These are phyloP conservation scores for Cephus pulcher DNA, from an alignment of 2,888 invertebrate genomes.

Conservation along the genomic window DNA sequence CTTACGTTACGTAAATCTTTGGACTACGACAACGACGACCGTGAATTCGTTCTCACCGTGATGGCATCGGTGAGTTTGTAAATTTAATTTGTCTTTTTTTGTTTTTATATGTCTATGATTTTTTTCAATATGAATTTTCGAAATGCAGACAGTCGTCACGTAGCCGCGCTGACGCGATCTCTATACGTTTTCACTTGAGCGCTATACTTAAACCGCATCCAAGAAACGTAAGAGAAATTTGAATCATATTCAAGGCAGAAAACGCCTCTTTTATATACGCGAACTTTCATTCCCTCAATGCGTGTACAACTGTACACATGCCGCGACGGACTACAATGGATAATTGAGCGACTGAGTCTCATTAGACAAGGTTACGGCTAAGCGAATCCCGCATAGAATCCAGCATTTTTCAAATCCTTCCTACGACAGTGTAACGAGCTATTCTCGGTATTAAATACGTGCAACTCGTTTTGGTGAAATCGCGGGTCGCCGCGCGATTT, in stretches of 20 bases:
- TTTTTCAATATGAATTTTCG: not conserved
- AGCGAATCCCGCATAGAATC: not conserved
- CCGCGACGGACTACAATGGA: not conserved
- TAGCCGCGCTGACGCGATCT: constrained; percentile 2
- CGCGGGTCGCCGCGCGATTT: constrained; percentile 7
- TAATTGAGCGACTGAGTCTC: not conserved
- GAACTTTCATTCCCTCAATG: not conserved
- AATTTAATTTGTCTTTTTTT: constrained; percentile 34
- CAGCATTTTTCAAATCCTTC: not conserved
- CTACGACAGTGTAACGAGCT: not conserved
- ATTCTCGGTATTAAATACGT: not conserved
- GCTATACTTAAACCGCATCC: not conserved
- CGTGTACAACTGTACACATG: not conserved
- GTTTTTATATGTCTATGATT: not conserved
- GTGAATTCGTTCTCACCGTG: constrained; percentile 79
- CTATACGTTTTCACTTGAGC: not conserved
- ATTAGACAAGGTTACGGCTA: not conserved
- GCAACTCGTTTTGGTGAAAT: constrained; percentile 8
- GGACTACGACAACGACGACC: constrained; percentile 85
- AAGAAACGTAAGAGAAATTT: not conserved
- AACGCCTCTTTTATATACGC: not conserved
- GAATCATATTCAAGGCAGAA: not conserved
- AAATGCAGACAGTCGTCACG: constrained; percentile 2
- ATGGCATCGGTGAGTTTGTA: constrained; percentile 77
- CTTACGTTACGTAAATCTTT: constrained; percentile 79